Conservation (phyloP, 2,113 vertebrate genomes). For the Calyptommatus sinebrachiatus region DNA sequence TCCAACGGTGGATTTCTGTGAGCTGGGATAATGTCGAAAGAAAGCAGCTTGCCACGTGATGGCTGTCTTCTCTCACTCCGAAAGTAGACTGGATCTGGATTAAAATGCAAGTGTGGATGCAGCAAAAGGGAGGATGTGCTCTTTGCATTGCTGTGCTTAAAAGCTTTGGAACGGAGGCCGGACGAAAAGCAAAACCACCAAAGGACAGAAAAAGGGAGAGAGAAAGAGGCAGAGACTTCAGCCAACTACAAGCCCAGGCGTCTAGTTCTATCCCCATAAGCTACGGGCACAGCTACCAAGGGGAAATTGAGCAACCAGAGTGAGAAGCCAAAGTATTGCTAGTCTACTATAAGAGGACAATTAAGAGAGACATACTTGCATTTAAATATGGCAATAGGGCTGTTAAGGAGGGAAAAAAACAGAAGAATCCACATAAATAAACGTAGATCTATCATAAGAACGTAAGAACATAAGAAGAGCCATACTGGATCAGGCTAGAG, state of each 20-base stretch:
- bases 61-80: accelerated
- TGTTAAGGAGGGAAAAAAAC: constrained; percentile 64
- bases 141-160: too few species aligned
- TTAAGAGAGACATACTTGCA: constrained; percentile 81
- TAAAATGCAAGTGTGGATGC: too few species aligned
- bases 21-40: not conserved
- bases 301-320: constrained; percentile 50
- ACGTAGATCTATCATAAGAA: too few species aligned
- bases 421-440: constrained; percentile 69
- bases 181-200: too few species aligned
- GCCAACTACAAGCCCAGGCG: constrained; percentile 64
- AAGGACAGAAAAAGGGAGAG: too few species aligned
- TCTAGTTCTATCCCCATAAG: constrained; percentile 60
- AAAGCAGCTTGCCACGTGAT: too few species aligned
- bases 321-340: constrained; percentile 64
- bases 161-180: too few species aligned
- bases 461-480: too few species aligned
- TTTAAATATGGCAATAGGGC: constrained; percentile 84
- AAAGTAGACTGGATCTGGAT: not conserved
- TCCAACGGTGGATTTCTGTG: too few species aligned
- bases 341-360: constrained; percentile 71
- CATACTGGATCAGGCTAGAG: too few species aligned
- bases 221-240: not conserved
- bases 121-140: too few species aligned
- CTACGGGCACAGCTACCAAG: constrained; percentile 59